Evolutionary conservation across 2,797 vertebrate species (phyloP), one percentile per base, ranked within the genome.

Genomic region (Spheniscus humboldti): DNA sequence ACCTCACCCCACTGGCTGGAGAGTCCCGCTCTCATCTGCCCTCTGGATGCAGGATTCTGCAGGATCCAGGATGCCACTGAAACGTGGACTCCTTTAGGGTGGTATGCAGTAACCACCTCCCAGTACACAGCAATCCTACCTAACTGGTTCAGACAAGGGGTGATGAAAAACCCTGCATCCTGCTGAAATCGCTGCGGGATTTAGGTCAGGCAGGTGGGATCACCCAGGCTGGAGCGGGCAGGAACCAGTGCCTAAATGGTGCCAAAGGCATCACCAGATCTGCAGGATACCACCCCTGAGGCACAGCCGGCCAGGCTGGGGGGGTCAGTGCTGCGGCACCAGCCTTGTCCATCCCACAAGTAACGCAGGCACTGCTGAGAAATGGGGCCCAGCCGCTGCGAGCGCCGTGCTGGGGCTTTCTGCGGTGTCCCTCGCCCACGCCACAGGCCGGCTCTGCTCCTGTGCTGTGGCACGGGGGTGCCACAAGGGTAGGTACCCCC

Each of bases 131-230:
- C 41, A 77, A 71, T 47, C 81, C 81, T 73, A 90, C 83, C 91
- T 35, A 55, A 92, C 81, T 92, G 86, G 68, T 86, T 91, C 43
- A 24, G 41, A 43, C 30, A 81, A 62, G 45, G 24, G 15, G 20
- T 64, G n/a, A 88, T 4, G 35, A 89, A 93, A 93, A 89, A 11
- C 6, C 39, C 52, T 9, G 7, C 7, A 2, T 90, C 75, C 85
- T 16, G 1, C 71, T 91, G 86, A 95, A 93, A 92, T 31, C 13
- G 3, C 69, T 64, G 68, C 57, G 72, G 41, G 55, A 83, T 96
- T 94, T 87, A 59, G 53, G 84, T 91, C 78, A 93, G 72, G 50
- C 48, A 66, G 77, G 45, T 91, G 57, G 48, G 55, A 92, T 75
- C 30, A 81, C 59, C 18, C 50, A 80, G 48, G 50, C 28, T 83